Evolutionary conservation across 2,797 vertebrate species (phyloP).

Genomic region (Acanthurus leucopareius): DNA sequence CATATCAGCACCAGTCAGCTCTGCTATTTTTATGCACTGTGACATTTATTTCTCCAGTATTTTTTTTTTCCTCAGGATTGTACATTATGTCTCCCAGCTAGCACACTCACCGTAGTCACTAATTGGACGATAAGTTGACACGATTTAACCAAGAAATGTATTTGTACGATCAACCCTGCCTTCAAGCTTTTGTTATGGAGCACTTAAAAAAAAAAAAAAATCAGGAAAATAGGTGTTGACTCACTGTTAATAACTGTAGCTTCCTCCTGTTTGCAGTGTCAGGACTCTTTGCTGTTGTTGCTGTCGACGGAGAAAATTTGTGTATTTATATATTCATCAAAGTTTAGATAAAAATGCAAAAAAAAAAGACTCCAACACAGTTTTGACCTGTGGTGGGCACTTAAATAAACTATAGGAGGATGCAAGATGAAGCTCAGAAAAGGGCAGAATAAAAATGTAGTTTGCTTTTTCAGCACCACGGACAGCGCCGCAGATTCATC

Average conservation of each 20-base stretch:
- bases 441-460: too few relatives aligned
- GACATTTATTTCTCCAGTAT: not conserved
- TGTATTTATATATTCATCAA: too few relatives aligned
- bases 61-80: not conserved
- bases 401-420: too few relatives aligned
- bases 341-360: too few relatives aligned
- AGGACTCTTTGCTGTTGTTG: too few relatives aligned
- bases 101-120: not conserved
- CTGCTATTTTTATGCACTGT: not conserved
- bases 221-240: not conserved
- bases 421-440: too few relatives aligned
- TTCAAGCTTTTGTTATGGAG: too few relatives aligned
- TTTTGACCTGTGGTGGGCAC: too few relatives aligned
- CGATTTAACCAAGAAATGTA: not conserved
- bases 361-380: too few relatives aligned
- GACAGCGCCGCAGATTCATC: too few relatives aligned
- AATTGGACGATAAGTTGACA: not conserved
- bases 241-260: not conserved
- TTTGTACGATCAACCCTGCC: not conserved
- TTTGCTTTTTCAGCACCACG: too few relatives aligned
- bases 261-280: not conserved
- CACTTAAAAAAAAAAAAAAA: not conserved
- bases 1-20: too few relatives aligned
- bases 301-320: not conserved
- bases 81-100: not conserved